phyloP scores from a whole-genome alignment of 2,113 vertebrate species.

The Corapipo altera region DNA sequence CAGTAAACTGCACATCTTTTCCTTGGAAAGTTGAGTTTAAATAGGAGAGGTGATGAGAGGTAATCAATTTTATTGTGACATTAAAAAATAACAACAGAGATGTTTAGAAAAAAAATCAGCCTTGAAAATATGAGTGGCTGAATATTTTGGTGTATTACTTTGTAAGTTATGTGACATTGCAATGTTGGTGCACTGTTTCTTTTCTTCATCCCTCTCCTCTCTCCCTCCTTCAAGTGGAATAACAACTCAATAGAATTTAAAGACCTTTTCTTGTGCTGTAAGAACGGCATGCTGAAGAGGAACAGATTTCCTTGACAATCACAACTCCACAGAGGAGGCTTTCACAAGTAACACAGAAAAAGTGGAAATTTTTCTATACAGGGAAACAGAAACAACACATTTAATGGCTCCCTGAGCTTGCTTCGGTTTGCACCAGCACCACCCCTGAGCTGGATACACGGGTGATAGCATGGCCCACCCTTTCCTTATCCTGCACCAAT shows the following conservation, averaged over 20 bases:
- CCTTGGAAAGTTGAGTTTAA: not conserved
- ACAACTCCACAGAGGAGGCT: not conserved
- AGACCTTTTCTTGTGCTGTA: slow-evolving; percentile 15
- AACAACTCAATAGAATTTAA: slow-evolving; percentile 24
- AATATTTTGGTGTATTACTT: slow-evolving; percentile 13
- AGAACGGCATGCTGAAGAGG: slow-evolving; percentile 37
- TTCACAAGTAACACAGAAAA: not conserved
- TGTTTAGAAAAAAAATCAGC: slow-evolving; percentile 7
- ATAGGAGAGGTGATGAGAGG: not conserved
- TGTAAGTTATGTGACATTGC: not conserved
- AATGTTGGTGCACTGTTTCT: not conserved
- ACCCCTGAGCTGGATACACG: not conserved
- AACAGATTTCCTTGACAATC: slow-evolving; percentile 43
- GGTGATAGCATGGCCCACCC: not conserved
- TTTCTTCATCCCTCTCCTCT: not conserved
- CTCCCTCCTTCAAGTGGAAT: not conserved
- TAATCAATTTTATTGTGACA: slow-evolving; percentile 22
- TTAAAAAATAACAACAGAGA: slow-evolving; percentile 16
- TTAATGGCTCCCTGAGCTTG: not conserved
- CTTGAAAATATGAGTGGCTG: slow-evolving; percentile 30
- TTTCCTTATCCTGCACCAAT: not conserved
- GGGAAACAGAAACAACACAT: not conserved
- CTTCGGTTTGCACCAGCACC: not conserved
- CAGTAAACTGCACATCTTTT: slow-evolving; percentile 24
- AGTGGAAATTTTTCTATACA: not conserved